These are phyloP conservation scores for Sericinus montela DNA, from an alignment of 2,888 invertebrate species.

Conservation along the genomic window DNA sequence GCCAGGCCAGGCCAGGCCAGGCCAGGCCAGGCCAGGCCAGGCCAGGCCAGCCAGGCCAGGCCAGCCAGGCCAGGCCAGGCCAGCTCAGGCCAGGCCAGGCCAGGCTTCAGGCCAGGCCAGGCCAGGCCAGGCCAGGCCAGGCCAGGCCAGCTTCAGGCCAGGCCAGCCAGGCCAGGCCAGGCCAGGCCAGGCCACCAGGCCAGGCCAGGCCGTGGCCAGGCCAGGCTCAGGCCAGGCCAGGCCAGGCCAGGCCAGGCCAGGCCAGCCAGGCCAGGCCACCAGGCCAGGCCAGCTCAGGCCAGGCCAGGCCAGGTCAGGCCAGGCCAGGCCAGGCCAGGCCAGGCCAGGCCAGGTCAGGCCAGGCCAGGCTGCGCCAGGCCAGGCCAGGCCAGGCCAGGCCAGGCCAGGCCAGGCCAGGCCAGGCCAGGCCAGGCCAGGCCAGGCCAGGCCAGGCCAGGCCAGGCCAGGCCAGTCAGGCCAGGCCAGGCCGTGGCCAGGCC, in stretches of 20 bases:
- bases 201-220: slow-evolving; percentile 21
- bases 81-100: neutral
- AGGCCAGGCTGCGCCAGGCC: slow-evolving; percentile 24
- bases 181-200: neutral
- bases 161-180: neutral
- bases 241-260: slow-evolving; percentile 27
- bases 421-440: slow-evolving; percentile 29
- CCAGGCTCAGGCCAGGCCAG: slow-evolving; percentile 25
- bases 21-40: slow-evolving; percentile 18
- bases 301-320: slow-evolving; percentile 22
- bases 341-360: slow-evolving; percentile 24
- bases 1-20: slow-evolving; percentile 18
- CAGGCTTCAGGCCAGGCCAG: neutral
- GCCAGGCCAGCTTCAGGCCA: neutral
- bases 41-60: slow-evolving; percentile 10
- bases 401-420: slow-evolving; percentile 29
- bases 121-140: neutral
- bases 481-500: slow-evolving; percentile 20
- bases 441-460: slow-evolving; percentile 24
- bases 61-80: neutral
- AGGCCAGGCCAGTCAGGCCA: slow-evolving; percentile 23
- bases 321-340: slow-evolving; percentile 26
- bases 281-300: slow-evolving; percentile 23
- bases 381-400: slow-evolving; percentile 26
- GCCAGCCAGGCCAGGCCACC: slow-evolving; percentile 21